A percentile compares a stretch with the other conserved stretches of the same genome.
Conservation (phyloP, 2,888 invertebrate genomes). For the Mythimna ferrago region DNA sequence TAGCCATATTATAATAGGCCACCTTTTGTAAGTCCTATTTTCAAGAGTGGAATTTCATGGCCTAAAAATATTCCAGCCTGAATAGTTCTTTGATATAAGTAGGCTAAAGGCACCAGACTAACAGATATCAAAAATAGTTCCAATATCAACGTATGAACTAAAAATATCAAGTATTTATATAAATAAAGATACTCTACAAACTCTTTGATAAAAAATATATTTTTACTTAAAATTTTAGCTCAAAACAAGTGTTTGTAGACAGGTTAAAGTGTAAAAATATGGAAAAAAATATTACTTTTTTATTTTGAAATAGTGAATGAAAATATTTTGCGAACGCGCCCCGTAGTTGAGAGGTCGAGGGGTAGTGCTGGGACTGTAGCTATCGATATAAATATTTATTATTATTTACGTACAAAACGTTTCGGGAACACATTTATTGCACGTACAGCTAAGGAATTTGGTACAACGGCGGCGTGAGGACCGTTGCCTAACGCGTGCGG, state of each 20-base stretch:
- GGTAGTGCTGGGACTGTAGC: constrained; percentile 44
- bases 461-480: no score
- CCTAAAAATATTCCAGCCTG: background rate
- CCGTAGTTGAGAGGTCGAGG: constrained; percentile 62
- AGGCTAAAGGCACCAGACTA: constrained; percentile 10
- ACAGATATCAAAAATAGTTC: constrained; percentile 27
- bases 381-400: constrained; percentile 30
- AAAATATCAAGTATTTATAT: constrained; percentile 29
- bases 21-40: background rate
- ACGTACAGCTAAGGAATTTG: no score
- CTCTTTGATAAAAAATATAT: constrained; percentile 60
- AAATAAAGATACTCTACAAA: constrained; percentile 7
- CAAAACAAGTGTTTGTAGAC: constrained; percentile 59
- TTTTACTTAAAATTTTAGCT: constrained; percentile 56
- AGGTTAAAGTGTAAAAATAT: constrained; percentile 65
- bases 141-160: constrained; percentile 23
- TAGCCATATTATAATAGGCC: background rate
- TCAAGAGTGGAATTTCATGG: background rate
- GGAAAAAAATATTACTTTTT: constrained; percentile 65
- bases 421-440: no score
- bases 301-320: constrained; percentile 69
- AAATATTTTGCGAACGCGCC: constrained; percentile 69
- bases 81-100: background rate
- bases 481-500: no score
- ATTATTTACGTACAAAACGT: no score